A percentile compares a stretch with the other conserved stretches of the same genome.
Evolutionary conservation across 2,888 invertebrate species (phyloP).

Genomic region (Drosophila formosana): DNA sequence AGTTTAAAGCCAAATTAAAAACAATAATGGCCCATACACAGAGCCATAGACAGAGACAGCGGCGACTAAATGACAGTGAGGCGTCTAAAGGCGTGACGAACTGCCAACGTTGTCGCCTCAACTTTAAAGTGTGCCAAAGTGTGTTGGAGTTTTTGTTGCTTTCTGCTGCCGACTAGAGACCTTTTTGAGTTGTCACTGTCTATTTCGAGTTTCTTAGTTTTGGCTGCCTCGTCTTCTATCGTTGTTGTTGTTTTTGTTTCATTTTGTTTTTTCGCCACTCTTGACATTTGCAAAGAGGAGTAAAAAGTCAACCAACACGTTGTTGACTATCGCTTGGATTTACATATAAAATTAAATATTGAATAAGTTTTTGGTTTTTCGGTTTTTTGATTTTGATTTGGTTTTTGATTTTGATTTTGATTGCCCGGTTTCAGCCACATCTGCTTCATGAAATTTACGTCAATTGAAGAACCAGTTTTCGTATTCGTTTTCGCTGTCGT

Average conservation of each 20-base stretch:
- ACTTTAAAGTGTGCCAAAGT: constrained; percentile 69
- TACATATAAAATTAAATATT: constrained; percentile 65
- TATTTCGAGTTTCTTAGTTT: constrained; percentile 54
- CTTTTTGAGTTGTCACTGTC: constrained; percentile 71
- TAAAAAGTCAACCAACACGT: constrained; percentile 38
- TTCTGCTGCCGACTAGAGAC: constrained; percentile 47
- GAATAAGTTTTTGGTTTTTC: constrained; percentile 33
- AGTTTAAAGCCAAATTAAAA: constrained; percentile 67
- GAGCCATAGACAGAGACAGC: constrained; percentile 22
- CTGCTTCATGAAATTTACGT: constrained; percentile 54
- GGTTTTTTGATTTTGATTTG: background rate
- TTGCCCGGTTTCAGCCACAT: constrained; percentile 44
- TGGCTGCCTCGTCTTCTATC: constrained; percentile 19
- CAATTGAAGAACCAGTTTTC: constrained; percentile 67
- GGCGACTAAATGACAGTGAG: constrained; percentile 58
- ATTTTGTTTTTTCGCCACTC: constrained; percentile 51
- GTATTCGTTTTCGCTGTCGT: background rate
- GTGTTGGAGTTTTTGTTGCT: constrained; percentile 7
- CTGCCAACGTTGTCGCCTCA: constrained; percentile 63
- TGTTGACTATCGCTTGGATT: constrained; percentile 47
- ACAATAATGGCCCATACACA: constrained; percentile 68
- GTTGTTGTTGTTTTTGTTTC: background rate
- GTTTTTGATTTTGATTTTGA: constrained; percentile 4
- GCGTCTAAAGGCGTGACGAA: constrained; percentile 75
- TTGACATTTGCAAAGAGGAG: constrained; percentile 71